Evolutionary conservation across 2,113 vertebrate genomes (phyloP).

Genomic region (Xiphorhynchus elegans): DNA sequence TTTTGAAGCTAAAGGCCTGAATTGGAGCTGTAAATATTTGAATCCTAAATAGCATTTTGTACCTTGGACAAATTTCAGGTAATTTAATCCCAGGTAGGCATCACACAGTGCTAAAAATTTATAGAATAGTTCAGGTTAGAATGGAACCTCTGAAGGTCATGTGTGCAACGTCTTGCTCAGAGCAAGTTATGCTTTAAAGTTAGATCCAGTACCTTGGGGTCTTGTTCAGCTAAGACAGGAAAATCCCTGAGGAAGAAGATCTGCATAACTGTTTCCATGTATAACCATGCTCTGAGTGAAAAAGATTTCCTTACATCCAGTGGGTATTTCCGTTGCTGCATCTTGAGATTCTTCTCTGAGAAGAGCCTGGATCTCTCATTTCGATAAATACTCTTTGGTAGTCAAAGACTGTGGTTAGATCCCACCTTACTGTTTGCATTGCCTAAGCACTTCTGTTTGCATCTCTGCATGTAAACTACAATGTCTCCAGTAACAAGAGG

Average conservation of each 20-base stretch:
- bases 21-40: background rate
- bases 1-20: background rate
- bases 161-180: background rate
- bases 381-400: background rate
- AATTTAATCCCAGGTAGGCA: background rate
- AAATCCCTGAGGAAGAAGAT: background rate
- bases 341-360: background rate
- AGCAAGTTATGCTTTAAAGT: background rate
- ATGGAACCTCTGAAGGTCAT: background rate
- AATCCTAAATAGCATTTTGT: background rate
- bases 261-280: background rate
- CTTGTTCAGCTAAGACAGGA: background rate
- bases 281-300: background rate
- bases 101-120: background rate
- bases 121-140: background rate
- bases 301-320: background rate
- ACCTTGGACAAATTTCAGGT: background rate
- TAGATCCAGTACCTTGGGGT: background rate
- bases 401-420: background rate
- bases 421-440: background rate
- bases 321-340: background rate
- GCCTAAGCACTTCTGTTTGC: background rate
- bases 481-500: background rate
- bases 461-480: background rate
- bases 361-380: background rate